Evolutionary conservation across 2,888 invertebrate species (phyloP), one percentile per base, ranked within the genome.

Genomic region (Hylaea fasciaria): DNA sequence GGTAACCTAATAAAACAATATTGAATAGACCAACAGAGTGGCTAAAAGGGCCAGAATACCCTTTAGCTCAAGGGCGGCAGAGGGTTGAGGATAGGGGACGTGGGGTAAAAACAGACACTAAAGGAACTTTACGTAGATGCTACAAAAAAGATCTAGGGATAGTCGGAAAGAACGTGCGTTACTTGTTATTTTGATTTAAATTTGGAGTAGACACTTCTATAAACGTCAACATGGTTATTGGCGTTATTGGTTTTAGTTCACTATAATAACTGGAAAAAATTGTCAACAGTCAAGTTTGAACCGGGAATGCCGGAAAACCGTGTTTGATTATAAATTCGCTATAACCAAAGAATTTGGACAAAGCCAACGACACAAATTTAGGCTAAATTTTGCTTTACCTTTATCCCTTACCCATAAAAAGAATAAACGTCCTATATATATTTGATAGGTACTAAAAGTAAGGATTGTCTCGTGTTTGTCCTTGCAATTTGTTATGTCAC

Each of bases 101-200:
- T 55, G 32, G 60, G 43, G 54, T 63, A 68, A 69, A 69, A 70
- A 70, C 61, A 53, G 62, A 63, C 62, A 54, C 60, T 59, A 57
- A 58, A 54, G 48, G 54, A 39, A 62, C 53, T 59, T 59, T 62
- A 62, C 57, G 66, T 54, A 54, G 49, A 55, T 61, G 55, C 39
- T 12, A 50, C 62, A 50, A 53, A 57, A n/a, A 47, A 47, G 47
- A 61, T 55, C 51, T 44, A 35, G 44, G 37, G 32, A 43, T 35
- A 29, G 50, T 37, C 17, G 29, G 28, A 14, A 39, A 48, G 29
- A 58, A 41, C 50, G 12, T 41, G 13, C 17, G 13, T 10, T n/a
- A 12, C 37, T 11, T 40, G 0, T n/a, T 13, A 46, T 7, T 35
- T 47, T 47, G 48, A 37, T n/a, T 39, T n/a, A 48, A 37, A 48